Evolutionary conservation across 1,140 invertebrate species (phyloP).

Genomic region (Trichomalopsis sarcophagae): DNA sequence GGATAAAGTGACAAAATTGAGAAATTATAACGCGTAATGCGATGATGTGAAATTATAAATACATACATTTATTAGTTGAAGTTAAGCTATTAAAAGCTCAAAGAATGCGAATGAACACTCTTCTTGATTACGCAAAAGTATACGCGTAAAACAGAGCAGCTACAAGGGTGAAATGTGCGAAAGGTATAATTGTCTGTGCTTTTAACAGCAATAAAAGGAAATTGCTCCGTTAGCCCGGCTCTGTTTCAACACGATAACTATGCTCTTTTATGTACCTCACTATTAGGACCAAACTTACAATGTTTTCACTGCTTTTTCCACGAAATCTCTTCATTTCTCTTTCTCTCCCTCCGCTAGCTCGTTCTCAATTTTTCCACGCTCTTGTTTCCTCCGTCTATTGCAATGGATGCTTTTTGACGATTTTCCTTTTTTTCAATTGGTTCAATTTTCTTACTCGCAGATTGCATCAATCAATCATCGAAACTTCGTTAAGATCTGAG

Average conservation of each 20-base stretch:
- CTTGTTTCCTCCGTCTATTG: background rate
- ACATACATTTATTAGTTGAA: no score
- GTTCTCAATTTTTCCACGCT: background rate
- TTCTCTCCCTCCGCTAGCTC: background rate
- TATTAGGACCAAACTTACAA: slow-evolving; percentile 33
- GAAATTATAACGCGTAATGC: no score
- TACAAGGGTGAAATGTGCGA: slow-evolving; percentile 12
- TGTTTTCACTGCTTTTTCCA: slow-evolving; percentile 33
- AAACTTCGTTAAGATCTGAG: no score
- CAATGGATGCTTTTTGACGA: background rate
- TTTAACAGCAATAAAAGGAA: slow-evolving; percentile 36
- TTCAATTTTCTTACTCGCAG: no score
- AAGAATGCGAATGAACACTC: background rate
- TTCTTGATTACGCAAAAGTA: slow-evolving; percentile 6
- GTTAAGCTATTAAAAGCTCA: background rate
- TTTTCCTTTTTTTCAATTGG: background rate
- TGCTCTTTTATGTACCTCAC: slow-evolving; percentile 41
- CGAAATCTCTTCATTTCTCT: slow-evolving; percentile 38
- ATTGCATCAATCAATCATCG: no score
- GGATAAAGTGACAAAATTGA: no score
- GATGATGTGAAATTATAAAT: no score
- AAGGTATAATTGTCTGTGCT: slow-evolving; percentile 38
- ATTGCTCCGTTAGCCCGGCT: background rate
- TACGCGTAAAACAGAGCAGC: background rate
- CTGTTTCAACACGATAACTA: slow-evolving; percentile 34